Conservation (phyloP, 2,888 invertebrate species). For the Heliconius hortense region DNA sequence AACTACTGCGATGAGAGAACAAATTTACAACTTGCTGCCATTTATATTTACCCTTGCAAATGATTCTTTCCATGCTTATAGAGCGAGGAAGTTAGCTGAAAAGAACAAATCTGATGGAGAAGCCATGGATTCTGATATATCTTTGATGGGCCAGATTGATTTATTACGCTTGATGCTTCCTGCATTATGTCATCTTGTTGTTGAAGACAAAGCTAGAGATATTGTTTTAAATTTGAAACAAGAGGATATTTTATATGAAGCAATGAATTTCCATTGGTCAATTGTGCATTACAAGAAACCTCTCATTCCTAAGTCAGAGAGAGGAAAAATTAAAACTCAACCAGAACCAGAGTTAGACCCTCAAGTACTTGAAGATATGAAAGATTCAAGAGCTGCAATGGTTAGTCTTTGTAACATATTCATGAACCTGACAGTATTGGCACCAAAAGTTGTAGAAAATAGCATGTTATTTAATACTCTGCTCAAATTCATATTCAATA, state of each 20-base stretch:
- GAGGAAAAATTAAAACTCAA: slow-evolving; percentile 87
- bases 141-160: slow-evolving; percentile 84
- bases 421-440: slow-evolving; percentile 95
- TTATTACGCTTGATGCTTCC: slow-evolving; percentile 92
- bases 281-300: slow-evolving; percentile 93
- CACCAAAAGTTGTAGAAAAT: slow-evolving; percentile 91
- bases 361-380: slow-evolving; percentile 89
- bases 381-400: slow-evolving; percentile 91
- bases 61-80: slow-evolving; percentile 89
- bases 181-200: slow-evolving; percentile 94
- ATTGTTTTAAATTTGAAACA: slow-evolving; percentile 89
- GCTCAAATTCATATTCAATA: slow-evolving; percentile 92
- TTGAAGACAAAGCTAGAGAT: slow-evolving; percentile 93
- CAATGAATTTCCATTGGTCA: slow-evolving; percentile 91
- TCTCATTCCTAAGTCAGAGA: slow-evolving; percentile 89
- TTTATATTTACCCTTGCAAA: slow-evolving; percentile 90
- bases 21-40: slow-evolving; percentile 90
- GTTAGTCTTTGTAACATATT: slow-evolving; percentile 94
- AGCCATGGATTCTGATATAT: slow-evolving; percentile 69
- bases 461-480: slow-evolving; percentile 89
- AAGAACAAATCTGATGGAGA: slow-evolving; percentile 83
- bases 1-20: slow-evolving; percentile 92
- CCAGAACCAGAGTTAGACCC: slow-evolving; percentile 89
- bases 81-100: slow-evolving; percentile 86
- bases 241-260: slow-evolving; percentile 90